phyloP scores from a whole-genome alignment of 2,113 vertebrate species.

The Oriolus oriolus region DNA sequence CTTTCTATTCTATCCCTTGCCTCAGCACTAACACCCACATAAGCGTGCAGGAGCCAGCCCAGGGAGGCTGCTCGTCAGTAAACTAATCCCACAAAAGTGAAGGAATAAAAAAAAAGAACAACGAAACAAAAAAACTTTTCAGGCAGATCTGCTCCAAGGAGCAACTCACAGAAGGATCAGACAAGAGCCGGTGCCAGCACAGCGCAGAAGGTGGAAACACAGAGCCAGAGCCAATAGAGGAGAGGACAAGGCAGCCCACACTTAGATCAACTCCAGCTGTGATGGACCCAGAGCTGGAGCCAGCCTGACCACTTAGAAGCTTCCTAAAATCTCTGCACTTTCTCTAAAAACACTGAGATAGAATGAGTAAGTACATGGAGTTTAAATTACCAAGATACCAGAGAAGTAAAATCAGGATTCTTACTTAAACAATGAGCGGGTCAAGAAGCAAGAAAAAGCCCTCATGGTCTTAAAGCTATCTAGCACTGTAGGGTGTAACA shows the following conservation, averaged over 20 bases:
- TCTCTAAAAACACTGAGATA: slow-evolving; percentile 1
- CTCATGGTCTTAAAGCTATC: not conserved
- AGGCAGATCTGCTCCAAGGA: not conserved
- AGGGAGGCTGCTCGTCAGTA: not conserved
- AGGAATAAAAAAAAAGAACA: not conserved
- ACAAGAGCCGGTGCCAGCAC: not conserved
- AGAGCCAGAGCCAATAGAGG: slow-evolving; percentile 19
- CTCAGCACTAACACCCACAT: slow-evolving; percentile 18
- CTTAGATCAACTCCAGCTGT: slow-evolving; percentile 56
- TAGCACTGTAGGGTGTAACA: not conserved
- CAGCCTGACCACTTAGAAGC: not conserved
- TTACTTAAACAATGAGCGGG: not conserved
- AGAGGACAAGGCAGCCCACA: slow-evolving; percentile 40
- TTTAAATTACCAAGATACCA: not conserved
- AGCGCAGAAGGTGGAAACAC: slow-evolving; percentile 6
- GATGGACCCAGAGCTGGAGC: not conserved
- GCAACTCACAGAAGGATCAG: slow-evolving; percentile 10
- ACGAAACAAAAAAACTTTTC: slow-evolving; percentile 12
- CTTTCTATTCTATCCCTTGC: slow-evolving; percentile 8
- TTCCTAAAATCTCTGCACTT: slow-evolving; percentile 23
- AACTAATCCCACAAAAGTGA: not conserved
- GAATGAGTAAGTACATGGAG: not conserved
- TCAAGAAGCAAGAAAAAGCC: not conserved
- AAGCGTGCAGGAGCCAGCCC: not conserved
- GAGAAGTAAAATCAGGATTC: not conserved